These are phyloP conservation scores for Pyrgilauda ruficollis DNA, from an alignment of 2,113 vertebrate species.

Conservation along the genomic window DNA sequence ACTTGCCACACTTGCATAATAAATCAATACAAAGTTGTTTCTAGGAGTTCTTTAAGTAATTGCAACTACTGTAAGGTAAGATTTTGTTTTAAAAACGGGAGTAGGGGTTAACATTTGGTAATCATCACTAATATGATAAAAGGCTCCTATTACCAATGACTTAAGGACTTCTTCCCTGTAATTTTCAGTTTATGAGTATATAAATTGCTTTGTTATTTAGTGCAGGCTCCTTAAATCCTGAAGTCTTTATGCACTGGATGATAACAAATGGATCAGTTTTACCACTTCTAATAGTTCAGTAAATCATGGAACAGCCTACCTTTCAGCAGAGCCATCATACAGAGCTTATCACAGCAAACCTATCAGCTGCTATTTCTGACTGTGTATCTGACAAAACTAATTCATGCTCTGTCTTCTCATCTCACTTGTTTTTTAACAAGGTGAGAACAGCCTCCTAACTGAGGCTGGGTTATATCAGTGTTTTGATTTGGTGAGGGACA, in stretches of 20 bases:
- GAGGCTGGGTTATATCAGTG: neutral
- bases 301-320: constrained; percentile 34
- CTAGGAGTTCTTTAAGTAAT: neutral
- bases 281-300: constrained; percentile 11
- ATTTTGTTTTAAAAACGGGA: neutral
- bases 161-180: constrained; percentile 9
- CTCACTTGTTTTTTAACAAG: neutral
- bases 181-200: constrained; percentile 57
- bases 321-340: constrained; percentile 28
- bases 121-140: constrained; percentile 42
- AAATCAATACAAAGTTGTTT: neutral
- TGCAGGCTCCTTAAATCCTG: constrained; percentile 53
- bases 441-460: neutral
- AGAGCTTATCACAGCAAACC: neutral
- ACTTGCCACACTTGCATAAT: neutral
- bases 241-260: constrained; percentile 45
- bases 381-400: neutral
- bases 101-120: neutral
- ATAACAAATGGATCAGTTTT: constrained; percentile 60
- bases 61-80: neutral
- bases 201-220: constrained; percentile 64
- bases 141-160: constrained; percentile 32
- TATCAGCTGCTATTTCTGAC: constrained; percentile 2
- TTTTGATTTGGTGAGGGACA: neutral
- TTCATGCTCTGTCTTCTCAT: neutral